Evolutionary conservation across 2,113 vertebrate species (phyloP), one percentile per base, ranked within the genome.

Genomic region (Marmota flaviventris): DNA sequence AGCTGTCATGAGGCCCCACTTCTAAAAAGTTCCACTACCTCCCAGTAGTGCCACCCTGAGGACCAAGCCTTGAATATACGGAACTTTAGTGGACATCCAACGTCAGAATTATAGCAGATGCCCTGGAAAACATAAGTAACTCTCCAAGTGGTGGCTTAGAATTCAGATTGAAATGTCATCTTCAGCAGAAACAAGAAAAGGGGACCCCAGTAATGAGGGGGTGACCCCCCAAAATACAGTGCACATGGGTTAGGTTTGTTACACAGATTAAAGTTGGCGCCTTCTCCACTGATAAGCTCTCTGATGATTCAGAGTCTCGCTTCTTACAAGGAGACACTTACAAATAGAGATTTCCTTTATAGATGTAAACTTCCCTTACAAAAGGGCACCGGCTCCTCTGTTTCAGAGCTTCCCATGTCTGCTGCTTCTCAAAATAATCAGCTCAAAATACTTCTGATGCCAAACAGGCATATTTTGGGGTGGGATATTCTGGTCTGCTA

Each of bases 351-450:
- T 85, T 93, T 81, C 87, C 65, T 56, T 56, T 29, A 22, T 4
- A 29, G 48, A 58, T 8, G 70, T 58, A 65, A 45, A 48, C 61
- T 61, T 48, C 61, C 76, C 39, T 63, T 39, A 69, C 73, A 58
- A 93, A 86, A 82, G 75, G 87, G 37, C 69, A 91, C 3, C 32
- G 1, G 10, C 18, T 75, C 48, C 67, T 76, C 69, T 39, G 82
- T 39, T 48, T 78, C 87, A 69, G 48, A 16, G 91, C 51, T 75
- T 12, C 39, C 81, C 37, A 34, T 90, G 86, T 75, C 91, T 91
- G 75, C 45, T 81, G 67, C 34, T 58, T 82, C 93, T 89, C 93
- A 94, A 84, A 94, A 94, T 94, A 94, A 94, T 83, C 67, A 73
- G 29, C 79, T 90, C 91, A 79, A 89, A 93, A 93, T 90, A 91